Base-by-base conservation (phyloP, 2,113 vertebrate genomes). In the Bubo scandiacus region DNA sequence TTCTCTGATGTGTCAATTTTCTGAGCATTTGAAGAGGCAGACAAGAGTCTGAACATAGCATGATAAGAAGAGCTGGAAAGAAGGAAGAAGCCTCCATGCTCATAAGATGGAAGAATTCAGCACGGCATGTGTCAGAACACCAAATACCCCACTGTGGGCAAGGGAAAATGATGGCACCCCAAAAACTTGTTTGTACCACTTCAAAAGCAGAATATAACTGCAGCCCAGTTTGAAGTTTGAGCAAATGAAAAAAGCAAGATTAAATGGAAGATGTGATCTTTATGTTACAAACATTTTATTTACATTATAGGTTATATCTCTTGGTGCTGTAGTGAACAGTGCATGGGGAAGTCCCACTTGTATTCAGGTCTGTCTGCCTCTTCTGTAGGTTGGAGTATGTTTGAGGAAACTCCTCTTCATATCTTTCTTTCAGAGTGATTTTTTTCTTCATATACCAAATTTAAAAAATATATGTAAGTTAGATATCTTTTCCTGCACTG, bases 291-390 rank as follows among this genome's bases (percentile, higher is more conserved):
- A 57, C 1, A 1, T 62, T 91, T 89, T 81, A 21, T 13, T 79
- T 40, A 25, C 1, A 1, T 30, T 72, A 10, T 8, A 78, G 9
- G 8, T 66, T 57, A 5, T 51, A 68, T 61, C 11, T 77, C 25
- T n/a, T 81, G 40, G 6, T 81, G 15, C 20, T 43, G 17, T n/a
- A 72, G 29, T 45, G 57, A 71, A 29, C 3, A 54, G 17, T 19
- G 9, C 12, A 15, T 30, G 25, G 17, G 20, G 25, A 74, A 9
- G 36, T 12, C 11, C 5, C 0, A 0, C 9, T 12, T 65, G 20
- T 65, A 43, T 43, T 70, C 14, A 49, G 2, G 5, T 49, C 51
- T 89, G 16, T 42, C 58, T 83, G 25, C 11, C 15, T 52, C 17
- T 32, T 86, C 51, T 79, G 38, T 17, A 43, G 26, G 8, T 1